Percentiles rank a stretch among this genome's conserved stretches.
phyloP scores from a whole-genome alignment of 2,797 vertebrate genomes.

The Chiroxiphia lanceolata region DNA sequence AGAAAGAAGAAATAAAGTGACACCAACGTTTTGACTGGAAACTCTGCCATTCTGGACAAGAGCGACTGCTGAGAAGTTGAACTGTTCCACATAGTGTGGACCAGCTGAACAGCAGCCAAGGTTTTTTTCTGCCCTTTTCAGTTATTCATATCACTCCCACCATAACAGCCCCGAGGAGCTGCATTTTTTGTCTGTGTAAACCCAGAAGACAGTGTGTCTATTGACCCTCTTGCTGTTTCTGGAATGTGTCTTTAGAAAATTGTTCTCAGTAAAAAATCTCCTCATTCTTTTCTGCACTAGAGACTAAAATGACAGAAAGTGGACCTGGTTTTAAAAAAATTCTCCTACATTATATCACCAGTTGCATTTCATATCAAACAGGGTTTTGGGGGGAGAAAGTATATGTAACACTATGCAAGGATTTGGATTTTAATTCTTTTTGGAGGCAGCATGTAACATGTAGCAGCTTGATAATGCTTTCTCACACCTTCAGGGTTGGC shows the following conservation, averaged over 20 bases:
- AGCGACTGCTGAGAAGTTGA: background rate
- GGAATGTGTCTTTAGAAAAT: conserved; percentile 52
- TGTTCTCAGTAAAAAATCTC: conserved; percentile 33
- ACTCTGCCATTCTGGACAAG: conserved; percentile 6
- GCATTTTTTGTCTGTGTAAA: conserved; percentile 63
- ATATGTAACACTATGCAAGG: background rate
- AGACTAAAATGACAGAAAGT: background rate
- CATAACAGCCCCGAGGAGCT: conserved; percentile 30
- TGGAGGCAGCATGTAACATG: background rate
- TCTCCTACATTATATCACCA: background rate
- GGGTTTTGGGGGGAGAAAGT: background rate
- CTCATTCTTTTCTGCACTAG: background rate
- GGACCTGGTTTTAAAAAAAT: background rate
- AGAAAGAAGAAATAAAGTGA: background rate
- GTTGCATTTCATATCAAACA: background rate
- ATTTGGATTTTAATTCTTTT: background rate
- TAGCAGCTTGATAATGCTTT: background rate
- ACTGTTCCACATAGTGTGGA: conserved; percentile 25
- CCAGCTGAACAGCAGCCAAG: conserved; percentile 19
- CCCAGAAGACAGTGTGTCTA: conserved; percentile 50
- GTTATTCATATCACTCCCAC: conserved; percentile 50
- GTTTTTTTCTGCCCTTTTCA: conserved; percentile 57
- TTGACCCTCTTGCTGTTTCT: conserved; percentile 55
- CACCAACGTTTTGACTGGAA: conserved; percentile 49
- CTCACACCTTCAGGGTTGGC: background rate